Evolutionary conservation across 1,140 invertebrate species (phyloP), one percentile per base, ranked within the genome.

Genomic region (Drosophila auraria): DNA sequence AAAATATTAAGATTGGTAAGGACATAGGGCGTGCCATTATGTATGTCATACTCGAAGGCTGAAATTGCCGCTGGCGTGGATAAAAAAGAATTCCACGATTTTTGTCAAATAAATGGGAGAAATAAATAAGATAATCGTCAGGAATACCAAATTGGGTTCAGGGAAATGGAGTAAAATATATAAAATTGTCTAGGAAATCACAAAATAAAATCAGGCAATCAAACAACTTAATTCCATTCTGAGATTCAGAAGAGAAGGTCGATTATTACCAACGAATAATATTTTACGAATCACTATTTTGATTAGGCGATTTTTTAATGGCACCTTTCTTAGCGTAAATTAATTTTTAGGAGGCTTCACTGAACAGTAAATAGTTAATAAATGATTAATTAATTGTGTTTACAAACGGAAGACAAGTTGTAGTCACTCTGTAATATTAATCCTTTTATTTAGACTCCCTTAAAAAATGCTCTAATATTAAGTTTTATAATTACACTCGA

Each of bases 1-100:
- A 78, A 89, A 84, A 89, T 89, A 81, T 89, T 78, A 59, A 87
- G 77, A 89, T 87, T 74, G 65, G 33, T 5, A 65, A 53, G 50
- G 27, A 45, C 44, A 64, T 20, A 71, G 78, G 69, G 78, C 77
- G 68, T 74, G 68, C 60, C 49, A 63, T 74, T 70, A 17, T 60
- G 50, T 33, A 33, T 63, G 30, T 44, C 23, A 0, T 57, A 3
- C 57, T 65, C 54, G 6, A 15, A 40, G 50, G 72, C 44, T 25
- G 15, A 65, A 38, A 58, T 64, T 49, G 30, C 15, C 1, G 44
- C 0, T 15, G 47, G 27, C 14, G 1, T 44, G 40, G 14, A 54
- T 56, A 38, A 56, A 61, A 57, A 27, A 20, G 20, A 14, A 38
- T 38, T 15, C 9, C 4, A 3, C 5, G 5, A 42, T 20, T 57